Conservation (phyloP, 92 coral and sea anemone species). For the Epizoanthus stellaris region DNA sequence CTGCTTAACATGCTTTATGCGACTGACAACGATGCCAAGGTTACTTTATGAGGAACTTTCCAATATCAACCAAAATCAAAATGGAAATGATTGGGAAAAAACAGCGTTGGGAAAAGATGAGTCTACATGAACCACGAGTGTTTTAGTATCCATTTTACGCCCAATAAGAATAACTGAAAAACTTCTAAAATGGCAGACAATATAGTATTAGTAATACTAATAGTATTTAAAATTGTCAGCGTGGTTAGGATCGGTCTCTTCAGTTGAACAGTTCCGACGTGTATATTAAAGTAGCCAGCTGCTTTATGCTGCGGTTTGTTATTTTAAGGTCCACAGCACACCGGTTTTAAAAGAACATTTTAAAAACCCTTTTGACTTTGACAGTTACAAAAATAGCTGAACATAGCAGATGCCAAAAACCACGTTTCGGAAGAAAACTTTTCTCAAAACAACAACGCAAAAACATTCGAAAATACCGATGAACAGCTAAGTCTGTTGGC, state of each 20-base stretch:
- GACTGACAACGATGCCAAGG: too few species aligned
- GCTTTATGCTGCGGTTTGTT: conserved; percentile 2
- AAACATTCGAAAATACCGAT: not conserved
- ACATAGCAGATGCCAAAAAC: not conserved
- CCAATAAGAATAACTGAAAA: too few species aligned
- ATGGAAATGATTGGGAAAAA: too few species aligned
- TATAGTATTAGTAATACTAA: not conserved
- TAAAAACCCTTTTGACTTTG: not conserved
- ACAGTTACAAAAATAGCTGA: conserved; percentile 16
- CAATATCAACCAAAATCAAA: too few species aligned
- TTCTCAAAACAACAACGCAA: not conserved
- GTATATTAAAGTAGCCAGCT: conserved; percentile 4
- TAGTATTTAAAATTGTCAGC: not conserved
- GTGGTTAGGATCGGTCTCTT: not conserved
- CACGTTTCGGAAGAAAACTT: not conserved
- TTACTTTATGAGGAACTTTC: too few species aligned
- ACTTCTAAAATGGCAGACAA: not conserved
- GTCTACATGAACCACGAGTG: too few species aligned
- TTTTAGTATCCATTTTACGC: too few species aligned
- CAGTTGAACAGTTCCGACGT: not conserved
- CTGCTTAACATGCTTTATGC: too few species aligned
- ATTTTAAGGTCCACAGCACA: conserved; percentile 14
- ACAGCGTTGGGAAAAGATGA: too few species aligned
- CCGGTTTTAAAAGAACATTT: not conserved
- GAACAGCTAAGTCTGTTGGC: not conserved